Evolutionary conservation across 2,797 vertebrate species (phyloP).

Genomic region (Chloroceryle amazona): DNA sequence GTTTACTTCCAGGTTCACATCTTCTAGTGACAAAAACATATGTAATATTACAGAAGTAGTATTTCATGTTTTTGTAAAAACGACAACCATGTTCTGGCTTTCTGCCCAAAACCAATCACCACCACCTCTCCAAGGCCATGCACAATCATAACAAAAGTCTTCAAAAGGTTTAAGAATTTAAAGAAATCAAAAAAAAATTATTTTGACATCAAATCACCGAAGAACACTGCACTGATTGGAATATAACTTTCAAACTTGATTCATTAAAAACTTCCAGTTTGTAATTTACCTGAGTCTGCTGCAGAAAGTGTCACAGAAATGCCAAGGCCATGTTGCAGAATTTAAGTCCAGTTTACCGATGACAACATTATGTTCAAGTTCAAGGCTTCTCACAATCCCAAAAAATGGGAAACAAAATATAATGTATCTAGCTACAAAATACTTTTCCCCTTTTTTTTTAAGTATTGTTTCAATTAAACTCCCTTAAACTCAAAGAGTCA

Average conservation of each 20-base stretch:
- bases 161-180: not conserved
- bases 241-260: constrained; percentile 15
- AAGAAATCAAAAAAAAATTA: not conserved
- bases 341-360: constrained; percentile 51
- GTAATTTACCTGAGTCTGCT: constrained; percentile 54
- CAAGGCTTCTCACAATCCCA: no score
- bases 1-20: not conserved
- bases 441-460: not conserved
- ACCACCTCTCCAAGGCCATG: not conserved
- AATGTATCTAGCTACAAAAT: not conserved
- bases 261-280: not conserved
- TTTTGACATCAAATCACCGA: constrained; percentile 9
- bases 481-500: not conserved
- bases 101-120: not conserved
- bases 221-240: not conserved
- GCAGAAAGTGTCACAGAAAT: constrained; percentile 35
- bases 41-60: not conserved
- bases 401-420: constrained; percentile 32
- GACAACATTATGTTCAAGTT: constrained; percentile 17
- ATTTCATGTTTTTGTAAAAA: not conserved
- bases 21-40: not conserved
- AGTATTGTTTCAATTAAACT: not conserved
- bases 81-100: not conserved
- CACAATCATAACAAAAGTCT: not conserved
- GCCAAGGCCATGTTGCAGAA: constrained; percentile 22